A percentile compares a stretch with the other conserved stretches of the same genome.
phyloP scores from a whole-genome alignment of 1,140 invertebrate species.

The Ips typographus region DNA sequence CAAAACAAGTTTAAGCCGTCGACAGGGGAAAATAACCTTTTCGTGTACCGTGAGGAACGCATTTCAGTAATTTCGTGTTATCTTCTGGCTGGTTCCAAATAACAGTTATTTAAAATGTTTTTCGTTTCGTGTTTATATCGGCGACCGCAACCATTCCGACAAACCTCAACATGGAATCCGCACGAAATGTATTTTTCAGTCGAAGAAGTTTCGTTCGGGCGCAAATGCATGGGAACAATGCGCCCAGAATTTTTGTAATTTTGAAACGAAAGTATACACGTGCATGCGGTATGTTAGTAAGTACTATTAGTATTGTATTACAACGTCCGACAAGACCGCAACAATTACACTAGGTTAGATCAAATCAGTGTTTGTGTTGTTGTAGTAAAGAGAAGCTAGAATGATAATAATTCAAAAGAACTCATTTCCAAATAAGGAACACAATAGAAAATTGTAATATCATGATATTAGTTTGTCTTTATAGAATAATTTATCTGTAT shows the following conservation, averaged over 20 bases:
- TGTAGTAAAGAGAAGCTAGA: too few species aligned
- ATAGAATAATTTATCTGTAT: too few species aligned
- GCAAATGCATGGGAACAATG: constrained; percentile 1
- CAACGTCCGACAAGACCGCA: too few species aligned
- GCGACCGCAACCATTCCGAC: constrained; percentile 26
- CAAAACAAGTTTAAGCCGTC: too few species aligned
- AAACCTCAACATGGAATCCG: constrained; percentile 29
- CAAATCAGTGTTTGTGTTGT: too few species aligned
- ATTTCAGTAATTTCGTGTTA: constrained; percentile 30
- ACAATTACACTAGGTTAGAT: too few species aligned
- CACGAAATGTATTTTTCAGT: constrained; percentile 33
- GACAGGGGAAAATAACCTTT: constrained; percentile 17
- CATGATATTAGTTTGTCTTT: too few species aligned
- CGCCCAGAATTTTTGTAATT: not conserved
- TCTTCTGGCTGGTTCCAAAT: constrained; percentile 33
- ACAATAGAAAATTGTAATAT: too few species aligned
- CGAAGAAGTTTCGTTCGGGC: constrained; percentile 16
- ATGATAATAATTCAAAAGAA: too few species aligned
- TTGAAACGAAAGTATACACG: constrained; percentile 1
- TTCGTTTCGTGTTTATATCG: constrained; percentile 32
- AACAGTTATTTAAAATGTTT: constrained; percentile 33
- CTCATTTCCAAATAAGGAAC: too few species aligned
- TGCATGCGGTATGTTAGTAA: not conserved
- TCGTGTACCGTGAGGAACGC: constrained; percentile 19
- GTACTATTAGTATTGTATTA: too few species aligned